Evolutionary conservation across 2,113 vertebrate species (phyloP).

Genomic region (Brevimyrus niger): DNA sequence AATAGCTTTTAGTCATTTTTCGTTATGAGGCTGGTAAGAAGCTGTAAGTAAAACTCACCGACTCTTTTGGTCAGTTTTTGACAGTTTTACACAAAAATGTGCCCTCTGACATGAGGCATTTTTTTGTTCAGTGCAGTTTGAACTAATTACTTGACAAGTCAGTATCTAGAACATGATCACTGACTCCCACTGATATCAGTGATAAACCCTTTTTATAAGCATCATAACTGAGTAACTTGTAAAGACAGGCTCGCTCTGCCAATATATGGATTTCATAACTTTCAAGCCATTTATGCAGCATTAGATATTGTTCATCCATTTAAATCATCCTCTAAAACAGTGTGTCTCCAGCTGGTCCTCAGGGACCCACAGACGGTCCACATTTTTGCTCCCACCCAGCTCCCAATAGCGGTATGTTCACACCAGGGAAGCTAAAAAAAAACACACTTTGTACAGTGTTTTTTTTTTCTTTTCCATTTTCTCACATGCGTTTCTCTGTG

Average conservation of each 20-base stretch:
- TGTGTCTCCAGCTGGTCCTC: neutral
- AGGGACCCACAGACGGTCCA: neutral
- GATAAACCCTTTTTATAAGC: slow-evolving; percentile 4
- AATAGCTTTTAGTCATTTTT: neutral
- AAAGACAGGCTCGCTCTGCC: neutral
- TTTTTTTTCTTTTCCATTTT: too few relatives aligned
- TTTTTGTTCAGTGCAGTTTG: slow-evolving; percentile 16
- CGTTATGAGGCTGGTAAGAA: neutral
- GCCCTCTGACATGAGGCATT: neutral
- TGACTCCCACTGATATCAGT: neutral
- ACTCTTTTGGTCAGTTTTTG: neutral
- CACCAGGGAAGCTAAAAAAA: too few relatives aligned
- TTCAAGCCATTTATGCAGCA: neutral
- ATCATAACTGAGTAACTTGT: neutral
- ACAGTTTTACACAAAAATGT: neutral
- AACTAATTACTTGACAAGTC: slow-evolving; percentile 11
- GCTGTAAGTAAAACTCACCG: neutral
- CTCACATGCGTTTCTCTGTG: too few relatives aligned
- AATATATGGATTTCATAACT: neutral
- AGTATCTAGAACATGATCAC: slow-evolving; percentile 13
- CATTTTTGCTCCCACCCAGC: neutral
- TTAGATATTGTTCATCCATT: neutral
- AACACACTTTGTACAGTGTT: too few relatives aligned
- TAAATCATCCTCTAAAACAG: neutral
- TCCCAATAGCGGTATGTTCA: neutral